phyloP scores from a whole-genome alignment of 2,888 invertebrate species.

The Pammene aurita region DNA sequence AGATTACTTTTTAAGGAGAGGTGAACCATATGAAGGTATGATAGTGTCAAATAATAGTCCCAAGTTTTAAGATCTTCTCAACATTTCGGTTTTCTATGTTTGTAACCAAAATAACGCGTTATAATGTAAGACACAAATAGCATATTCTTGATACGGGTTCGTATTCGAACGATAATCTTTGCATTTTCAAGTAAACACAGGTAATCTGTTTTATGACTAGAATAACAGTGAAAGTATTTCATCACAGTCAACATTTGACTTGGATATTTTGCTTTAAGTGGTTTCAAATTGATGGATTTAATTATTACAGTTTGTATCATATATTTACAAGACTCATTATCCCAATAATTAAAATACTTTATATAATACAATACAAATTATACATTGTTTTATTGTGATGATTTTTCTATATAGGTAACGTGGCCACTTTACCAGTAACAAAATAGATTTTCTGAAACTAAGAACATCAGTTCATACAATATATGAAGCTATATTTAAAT shows the following conservation, averaged over 20 bases:
- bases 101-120: neutral
- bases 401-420: too few relatives aligned
- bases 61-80: conserved; percentile 8
- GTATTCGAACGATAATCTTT: neutral
- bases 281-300: too few relatives aligned
- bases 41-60: conserved; percentile 9
- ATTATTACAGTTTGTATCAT: too few relatives aligned
- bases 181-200: conserved; percentile 17
- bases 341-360: too few relatives aligned
- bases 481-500: too few relatives aligned
- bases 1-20: conserved; percentile 14
- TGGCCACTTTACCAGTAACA: too few relatives aligned
- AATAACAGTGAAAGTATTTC: neutral
- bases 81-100: conserved; percentile 22
- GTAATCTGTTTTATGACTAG: neutral
- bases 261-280: neutral
- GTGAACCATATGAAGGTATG: conserved; percentile 29
- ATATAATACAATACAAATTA: too few relatives aligned
- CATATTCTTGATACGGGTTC: neutral
- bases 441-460: too few relatives aligned
- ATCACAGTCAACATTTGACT: neutral
- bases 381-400: too few relatives aligned
- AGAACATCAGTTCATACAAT: too few relatives aligned
- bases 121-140: neutral
- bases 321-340: too few relatives aligned